Conservation (phyloP, 2,797 vertebrate genomes). For the Apodemus agrarius region DNA sequence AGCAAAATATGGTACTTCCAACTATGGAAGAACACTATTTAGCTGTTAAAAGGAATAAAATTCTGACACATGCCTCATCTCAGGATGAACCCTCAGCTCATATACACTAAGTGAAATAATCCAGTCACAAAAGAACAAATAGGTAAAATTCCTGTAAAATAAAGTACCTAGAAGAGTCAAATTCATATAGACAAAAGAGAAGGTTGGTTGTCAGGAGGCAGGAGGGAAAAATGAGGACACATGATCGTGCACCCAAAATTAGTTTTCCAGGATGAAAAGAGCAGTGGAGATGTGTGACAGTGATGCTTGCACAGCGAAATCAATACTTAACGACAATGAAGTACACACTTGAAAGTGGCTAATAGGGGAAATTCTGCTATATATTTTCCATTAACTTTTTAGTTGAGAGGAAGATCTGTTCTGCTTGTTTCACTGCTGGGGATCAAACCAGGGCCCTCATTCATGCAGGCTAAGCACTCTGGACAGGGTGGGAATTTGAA, state of each 20-base stretch:
- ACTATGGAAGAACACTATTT: slow-evolving; percentile 7
- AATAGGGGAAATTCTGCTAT: background rate
- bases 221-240: background rate
- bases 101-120: slow-evolving; percentile 50
- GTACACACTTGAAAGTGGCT: slow-evolving; percentile 22
- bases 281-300: background rate
- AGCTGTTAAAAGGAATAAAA: slow-evolving; percentile 50
- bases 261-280: slow-evolving; percentile 50
- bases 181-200: slow-evolving; percentile 17
- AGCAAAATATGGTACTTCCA: background rate
- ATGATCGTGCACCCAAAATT: slow-evolving; percentile 18
- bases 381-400: slow-evolving; percentile 32
- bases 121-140: slow-evolving; percentile 47
- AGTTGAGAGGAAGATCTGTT: background rate
- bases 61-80: slow-evolving; percentile 41
- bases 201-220: background rate
- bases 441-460: too few species aligned
- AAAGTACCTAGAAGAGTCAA: background rate
- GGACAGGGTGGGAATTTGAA: background rate
- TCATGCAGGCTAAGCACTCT: background rate
- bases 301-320: background rate
- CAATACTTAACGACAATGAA: slow-evolving; percentile 31
- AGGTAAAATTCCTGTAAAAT: slow-evolving; percentile 16
- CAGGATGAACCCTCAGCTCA: background rate
- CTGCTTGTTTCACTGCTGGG: background rate